phyloP scores from a whole-genome alignment of 2,797 vertebrate species.

The Bryconaethiops microstoma region DNA sequence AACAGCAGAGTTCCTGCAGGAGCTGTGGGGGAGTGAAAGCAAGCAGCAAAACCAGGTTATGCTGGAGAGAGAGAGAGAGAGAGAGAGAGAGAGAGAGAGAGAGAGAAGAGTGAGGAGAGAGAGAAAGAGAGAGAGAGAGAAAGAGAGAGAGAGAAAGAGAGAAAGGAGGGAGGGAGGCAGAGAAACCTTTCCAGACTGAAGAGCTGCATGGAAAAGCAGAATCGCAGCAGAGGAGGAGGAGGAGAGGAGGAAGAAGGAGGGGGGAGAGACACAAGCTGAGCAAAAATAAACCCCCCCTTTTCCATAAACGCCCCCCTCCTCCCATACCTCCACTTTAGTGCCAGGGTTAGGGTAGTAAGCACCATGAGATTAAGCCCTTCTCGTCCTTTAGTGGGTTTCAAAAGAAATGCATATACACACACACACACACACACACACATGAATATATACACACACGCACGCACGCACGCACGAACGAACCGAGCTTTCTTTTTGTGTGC shows the following conservation, averaged over 20 bases:
- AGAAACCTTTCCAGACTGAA: conserved; percentile 18
- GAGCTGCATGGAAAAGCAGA: conserved; percentile 62
- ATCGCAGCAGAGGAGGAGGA: conserved; percentile 55
- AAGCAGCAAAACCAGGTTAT: not conserved
- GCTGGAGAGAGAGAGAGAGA: not conserved
- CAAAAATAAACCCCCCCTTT: conserved; percentile 46
- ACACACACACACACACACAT: too few species aligned
- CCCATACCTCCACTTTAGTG: conserved; percentile 53
- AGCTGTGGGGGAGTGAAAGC: not conserved
- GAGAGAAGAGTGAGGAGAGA: not conserved
- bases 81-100: not conserved
- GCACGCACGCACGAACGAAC: not conserved
- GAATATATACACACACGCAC: too few species aligned
- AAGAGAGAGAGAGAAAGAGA: not conserved
- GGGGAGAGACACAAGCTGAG: not conserved
- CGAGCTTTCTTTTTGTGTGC: too few species aligned
- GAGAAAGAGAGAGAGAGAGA: not conserved
- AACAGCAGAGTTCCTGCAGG: not conserved
- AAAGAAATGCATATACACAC: too few species aligned
- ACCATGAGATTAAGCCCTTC: conserved; percentile 37
- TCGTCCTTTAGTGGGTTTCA: not conserved
- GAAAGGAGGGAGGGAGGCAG: too few species aligned
- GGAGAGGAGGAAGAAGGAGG: not conserved
- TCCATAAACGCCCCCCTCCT: conserved; percentile 41
- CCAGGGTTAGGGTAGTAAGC: not conserved